Percentiles rank a stretch among this genome's conserved stretches.
Conservation (phyloP, 2,888 invertebrate genomes). For the Celastrina argiolus region DNA sequence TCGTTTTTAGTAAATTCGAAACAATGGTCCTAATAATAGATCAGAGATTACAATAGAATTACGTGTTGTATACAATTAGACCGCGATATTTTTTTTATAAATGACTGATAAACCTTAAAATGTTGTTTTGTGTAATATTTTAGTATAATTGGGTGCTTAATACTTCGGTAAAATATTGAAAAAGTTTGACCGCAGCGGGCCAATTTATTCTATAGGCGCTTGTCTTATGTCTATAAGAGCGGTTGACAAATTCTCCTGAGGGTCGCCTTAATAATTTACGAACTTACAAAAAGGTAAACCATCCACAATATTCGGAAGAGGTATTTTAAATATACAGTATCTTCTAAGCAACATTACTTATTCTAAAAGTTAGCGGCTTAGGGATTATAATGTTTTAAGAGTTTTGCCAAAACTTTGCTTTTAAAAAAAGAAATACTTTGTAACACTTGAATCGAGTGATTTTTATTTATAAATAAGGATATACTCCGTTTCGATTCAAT, state of each 20-base stretch:
- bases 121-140: neutral
- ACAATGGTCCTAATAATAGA: neutral
- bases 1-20: neutral
- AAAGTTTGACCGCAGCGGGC: slow-evolving; percentile 49
- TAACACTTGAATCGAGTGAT: too few relatives aligned
- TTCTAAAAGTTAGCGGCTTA: slow-evolving; percentile 5
- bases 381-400: slow-evolving; percentile 17
- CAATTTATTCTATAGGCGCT: slow-evolving; percentile 57
- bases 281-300: slow-evolving; percentile 42
- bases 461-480: too few relatives aligned
- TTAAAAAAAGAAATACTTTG: neutral
- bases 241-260: slow-evolving; percentile 52
- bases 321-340: slow-evolving; percentile 26
- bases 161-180: slow-evolving; percentile 50
- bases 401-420: neutral
- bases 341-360: slow-evolving; percentile 25
- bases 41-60: neutral
- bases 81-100: too few relatives aligned
- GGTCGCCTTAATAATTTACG: slow-evolving; percentile 51
- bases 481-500: too few relatives aligned
- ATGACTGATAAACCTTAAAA: neutral
- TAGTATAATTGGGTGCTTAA: slow-evolving; percentile 31
- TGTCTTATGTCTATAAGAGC: slow-evolving; percentile 57
- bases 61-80: slow-evolving; percentile 6
- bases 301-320: slow-evolving; percentile 32